These are phyloP conservation scores for Drosophila quasianomalipes DNA, from an alignment of 2,888 invertebrate genomes.

Conservation along the genomic window DNA sequence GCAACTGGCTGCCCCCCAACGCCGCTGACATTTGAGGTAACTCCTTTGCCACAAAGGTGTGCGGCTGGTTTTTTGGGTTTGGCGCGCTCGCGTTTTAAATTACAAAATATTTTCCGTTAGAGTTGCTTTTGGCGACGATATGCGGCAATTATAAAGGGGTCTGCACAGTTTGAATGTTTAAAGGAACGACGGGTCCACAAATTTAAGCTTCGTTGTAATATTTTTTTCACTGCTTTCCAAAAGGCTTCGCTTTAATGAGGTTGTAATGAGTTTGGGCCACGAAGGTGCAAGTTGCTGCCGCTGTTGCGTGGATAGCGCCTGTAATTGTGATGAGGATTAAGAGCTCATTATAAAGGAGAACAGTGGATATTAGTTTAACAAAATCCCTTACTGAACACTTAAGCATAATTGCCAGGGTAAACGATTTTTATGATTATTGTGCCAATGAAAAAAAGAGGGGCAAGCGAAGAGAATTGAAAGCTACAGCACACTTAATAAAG, in stretches of 20 bases:
- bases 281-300: slow-evolving; percentile 25
- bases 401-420: slow-evolving; percentile 26
- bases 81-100: slow-evolving; percentile 53
- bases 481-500: not conserved
- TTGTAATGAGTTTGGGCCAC: slow-evolving; percentile 44
- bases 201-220: slow-evolving; percentile 28
- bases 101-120: slow-evolving; percentile 74
- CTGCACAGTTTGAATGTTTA: slow-evolving; percentile 5
- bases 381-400: slow-evolving; percentile 32
- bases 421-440: slow-evolving; percentile 6
- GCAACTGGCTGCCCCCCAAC: slow-evolving; percentile 30
- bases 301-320: slow-evolving; percentile 20
- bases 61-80: slow-evolving; percentile 38
- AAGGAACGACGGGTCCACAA: slow-evolving; percentile 1
- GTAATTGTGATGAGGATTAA: slow-evolving; percentile 51
- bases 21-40: slow-evolving; percentile 33
- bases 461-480: not conserved
- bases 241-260: slow-evolving; percentile 42
- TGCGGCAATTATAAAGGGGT: slow-evolving; percentile 64
- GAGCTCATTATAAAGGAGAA: slow-evolving; percentile 44
- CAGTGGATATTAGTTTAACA: slow-evolving; percentile 31
- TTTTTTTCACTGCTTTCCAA: not conserved
- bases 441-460: not conserved
- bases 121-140: slow-evolving; percentile 49
- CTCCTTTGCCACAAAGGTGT: slow-evolving; percentile 60